Percentiles rank a stretch among this genome's conserved stretches.
phyloP scores from a whole-genome alignment of 2,888 invertebrate genomes.

The Tenthredo mesomela region DNA sequence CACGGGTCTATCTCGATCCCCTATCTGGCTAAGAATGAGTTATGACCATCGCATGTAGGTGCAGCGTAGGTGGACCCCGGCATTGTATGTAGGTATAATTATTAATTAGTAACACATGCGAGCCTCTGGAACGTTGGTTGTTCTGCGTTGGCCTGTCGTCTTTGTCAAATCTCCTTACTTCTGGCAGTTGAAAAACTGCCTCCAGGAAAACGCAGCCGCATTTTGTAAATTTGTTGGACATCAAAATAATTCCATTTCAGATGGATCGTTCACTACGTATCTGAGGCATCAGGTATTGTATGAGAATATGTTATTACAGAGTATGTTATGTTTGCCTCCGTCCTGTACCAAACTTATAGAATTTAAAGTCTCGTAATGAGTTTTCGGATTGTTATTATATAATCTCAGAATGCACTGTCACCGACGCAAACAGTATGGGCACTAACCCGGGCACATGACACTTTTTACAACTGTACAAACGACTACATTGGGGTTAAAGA shows the following conservation, averaged over 20 bases:
- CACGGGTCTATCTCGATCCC: conserved; percentile 14
- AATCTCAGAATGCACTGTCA: background rate
- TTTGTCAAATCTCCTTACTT: background rate
- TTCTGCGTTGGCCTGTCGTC: background rate
- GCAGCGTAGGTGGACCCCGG: background rate
- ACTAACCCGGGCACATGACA: background rate
- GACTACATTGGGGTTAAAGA: background rate
- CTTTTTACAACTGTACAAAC: background rate
- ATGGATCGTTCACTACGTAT: too few relatives aligned
- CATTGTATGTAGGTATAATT: conserved; percentile 7
- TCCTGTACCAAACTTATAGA: background rate
- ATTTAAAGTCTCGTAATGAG: background rate
- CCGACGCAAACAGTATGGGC: background rate
- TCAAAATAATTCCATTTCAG: too few relatives aligned
- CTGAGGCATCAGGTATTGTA: too few relatives aligned
- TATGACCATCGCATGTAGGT: conserved; percentile 26
- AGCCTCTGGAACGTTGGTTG: background rate
- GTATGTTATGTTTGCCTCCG: too few relatives aligned
- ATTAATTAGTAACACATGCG: conserved; percentile 15
- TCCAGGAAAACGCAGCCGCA: too few relatives aligned
- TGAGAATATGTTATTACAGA: too few relatives aligned
- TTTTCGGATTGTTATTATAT: background rate
- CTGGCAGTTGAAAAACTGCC: background rate
- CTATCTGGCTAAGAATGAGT: conserved; percentile 32
- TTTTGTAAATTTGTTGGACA: background rate